Base-by-base conservation (phyloP, 2,888 invertebrate genomes). In the Hemistola chrysoprasaria region DNA sequence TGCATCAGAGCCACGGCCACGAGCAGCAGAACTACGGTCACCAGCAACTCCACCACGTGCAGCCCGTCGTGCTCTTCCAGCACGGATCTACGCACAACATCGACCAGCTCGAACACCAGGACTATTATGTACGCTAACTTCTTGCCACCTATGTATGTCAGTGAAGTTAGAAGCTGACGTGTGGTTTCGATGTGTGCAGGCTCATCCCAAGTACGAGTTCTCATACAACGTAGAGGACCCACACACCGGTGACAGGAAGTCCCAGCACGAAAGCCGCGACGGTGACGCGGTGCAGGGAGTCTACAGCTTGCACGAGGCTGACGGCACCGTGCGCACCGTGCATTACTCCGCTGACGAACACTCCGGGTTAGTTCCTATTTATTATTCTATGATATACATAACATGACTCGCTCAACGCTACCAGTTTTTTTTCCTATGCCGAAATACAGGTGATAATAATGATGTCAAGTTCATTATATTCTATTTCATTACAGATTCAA, bases 241-340 rank as follows among this genome's bases (percentile, higher is more conserved):
- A 1, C 90, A 90, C 58, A 87, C 90, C 35, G 90, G 90, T 3
- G 90, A 90, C 73, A 78, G 85, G 62, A 90, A 90, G 68, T 79
- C 78, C 50, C 90, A 90, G 56, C 71, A 79, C 28, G 90, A 90
- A 66, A 68, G 76, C 50, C 79, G 85, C 41, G 87, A 90, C 70
- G 92, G 91, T 3, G 87, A 91, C 57, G 87, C 80, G 24, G 92
- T 92, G 40, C 86, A 90, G 62, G 92, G 92, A 25, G 35, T 86
- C 56, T 91, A 91, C 66, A 80, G 78, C 33, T 68, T 90, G 30
- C 80, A 86, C 52, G 83, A 87, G 55, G 74, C 55, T 23, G 59
- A 78, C 44, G 86, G 86, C 46, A 80, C 84, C 53, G 60, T 80
- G 47, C 71, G 85, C 50, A 76, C 73, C 29, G 86, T 87, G 22